Evolutionary conservation across 35 echinoderm and acorn worm species (phyloP).

Genomic region (Ophiothrix spiculata): DNA sequence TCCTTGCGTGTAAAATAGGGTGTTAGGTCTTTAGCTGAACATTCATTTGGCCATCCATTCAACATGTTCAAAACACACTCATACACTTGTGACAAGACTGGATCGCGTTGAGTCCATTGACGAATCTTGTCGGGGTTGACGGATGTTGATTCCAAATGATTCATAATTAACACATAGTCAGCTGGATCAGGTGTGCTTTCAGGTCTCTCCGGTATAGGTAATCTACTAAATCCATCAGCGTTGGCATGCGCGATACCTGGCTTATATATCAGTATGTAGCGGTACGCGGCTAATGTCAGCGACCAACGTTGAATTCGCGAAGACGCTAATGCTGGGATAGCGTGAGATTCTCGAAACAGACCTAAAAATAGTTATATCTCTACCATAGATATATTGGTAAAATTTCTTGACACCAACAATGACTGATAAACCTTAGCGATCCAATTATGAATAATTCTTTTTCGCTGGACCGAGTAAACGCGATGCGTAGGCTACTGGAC

Average conservation of each 20-base stretch:
- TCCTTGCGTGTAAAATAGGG: slow-evolving; percentile 15
- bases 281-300: slow-evolving; percentile 23
- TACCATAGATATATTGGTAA: slow-evolving; percentile 50
- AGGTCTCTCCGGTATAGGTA: slow-evolving; percentile 8
- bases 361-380: slow-evolving; percentile 12
- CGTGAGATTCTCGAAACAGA: slow-evolving; percentile 22
- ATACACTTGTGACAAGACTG: no score
- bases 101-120: background rate
- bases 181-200: background rate
- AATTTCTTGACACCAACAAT: slow-evolving; percentile 64
- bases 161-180: background rate
- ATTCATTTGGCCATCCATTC: slow-evolving; percentile 27
- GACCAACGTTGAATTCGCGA: slow-evolving; percentile 44
- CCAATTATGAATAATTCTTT: slow-evolving; percentile 53
- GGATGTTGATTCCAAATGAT: background rate
- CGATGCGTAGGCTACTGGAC: slow-evolving; percentile 50
- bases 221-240: slow-evolving; percentile 42
- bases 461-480: slow-evolving; percentile 31
- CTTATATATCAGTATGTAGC: slow-evolving; percentile 30
- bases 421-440: slow-evolving; percentile 53
- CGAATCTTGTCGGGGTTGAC: background rate
- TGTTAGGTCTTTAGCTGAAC: slow-evolving; percentile 13
- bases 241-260: slow-evolving; percentile 30
- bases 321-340: slow-evolving; percentile 29
- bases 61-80: background rate